Base-by-base conservation (phyloP, 2,888 invertebrate genomes). In the Cetonia aurata region DNA sequence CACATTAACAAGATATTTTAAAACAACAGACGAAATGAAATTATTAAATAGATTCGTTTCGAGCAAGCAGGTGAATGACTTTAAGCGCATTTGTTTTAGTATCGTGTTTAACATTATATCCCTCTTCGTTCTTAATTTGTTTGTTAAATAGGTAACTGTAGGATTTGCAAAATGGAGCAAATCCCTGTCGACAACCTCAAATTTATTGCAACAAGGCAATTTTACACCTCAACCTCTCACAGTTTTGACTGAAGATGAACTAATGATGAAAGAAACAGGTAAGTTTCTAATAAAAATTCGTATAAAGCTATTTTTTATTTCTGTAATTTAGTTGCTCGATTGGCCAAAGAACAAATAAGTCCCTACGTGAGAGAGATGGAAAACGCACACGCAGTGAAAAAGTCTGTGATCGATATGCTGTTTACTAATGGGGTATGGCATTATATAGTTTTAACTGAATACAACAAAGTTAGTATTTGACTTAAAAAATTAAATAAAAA, bases 281-380 rank as follows among this genome's bases (percentile, higher is more conserved):
- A 86, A 83, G 77, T 80, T 71, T 12, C 25, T 3, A 25, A 25
- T 25, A 25, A 25, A 4, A 25, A 25, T 3, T 25, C 25, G 1
- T 25, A 4, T 1, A 25, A 25, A 25, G 4, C 25, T 3, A 4
- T 25, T 25, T 25, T 25, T 25, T 25, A 3, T 25, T 25, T 25
- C 4, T 4, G 4, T 3, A 25, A 85, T 89, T 65, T 86, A 97
- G 98, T 98, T 78, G 89, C 93, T 48, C 94, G 93, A 84, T 86
- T 99, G 80, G 95, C 97, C 0, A 90, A 90, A 74, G 97, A 98
- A 80, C 92, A 94, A 82, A 93, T 99, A 74, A 88, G 87, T 15
- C 98, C 98, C 0, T 86, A 94, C 33, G 96, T 98, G 1, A 90
- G 89, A 78, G 93, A 96, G 85, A 99, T 99, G 98, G 99, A 99